These are phyloP conservation scores for Gulo gulo DNA, from an alignment of 2,113 vertebrate genomes.

Conservation along the genomic window DNA sequence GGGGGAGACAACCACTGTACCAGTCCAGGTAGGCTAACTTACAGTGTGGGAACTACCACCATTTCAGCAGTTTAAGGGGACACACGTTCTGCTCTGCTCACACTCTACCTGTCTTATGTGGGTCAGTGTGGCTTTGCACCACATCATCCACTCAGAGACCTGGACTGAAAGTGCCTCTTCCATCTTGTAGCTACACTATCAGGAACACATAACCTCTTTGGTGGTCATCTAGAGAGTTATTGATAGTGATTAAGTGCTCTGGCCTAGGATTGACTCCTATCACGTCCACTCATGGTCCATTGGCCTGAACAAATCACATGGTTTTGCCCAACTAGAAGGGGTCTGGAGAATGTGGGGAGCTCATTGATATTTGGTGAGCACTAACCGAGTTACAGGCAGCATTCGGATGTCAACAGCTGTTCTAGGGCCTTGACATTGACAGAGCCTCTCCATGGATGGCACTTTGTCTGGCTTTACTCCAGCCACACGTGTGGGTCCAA, in stretches of 20 bases:
- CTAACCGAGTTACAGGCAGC: not conserved
- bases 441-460: not conserved
- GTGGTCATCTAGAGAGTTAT: not conserved
- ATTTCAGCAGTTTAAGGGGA: not conserved
- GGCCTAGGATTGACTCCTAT: not conserved
- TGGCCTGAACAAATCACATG: not conserved
- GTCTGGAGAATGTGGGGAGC: not conserved
- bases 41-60: not conserved
- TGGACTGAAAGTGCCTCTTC: not conserved
- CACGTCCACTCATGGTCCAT: not conserved
- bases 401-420: not conserved
- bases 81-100: not conserved
- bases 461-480: not conserved
- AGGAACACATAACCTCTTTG: not conserved
- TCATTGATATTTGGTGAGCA: not conserved
- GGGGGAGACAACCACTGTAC: not conserved
- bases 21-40: not conserved
- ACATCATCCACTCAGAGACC: not conserved
- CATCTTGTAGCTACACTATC: not conserved
- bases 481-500: not conserved
- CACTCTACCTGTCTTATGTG: not conserved
- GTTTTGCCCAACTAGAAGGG: not conserved
- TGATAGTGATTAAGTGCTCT: not conserved
- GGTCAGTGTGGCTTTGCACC: not conserved
- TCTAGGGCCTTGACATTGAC: not conserved